Conservation (phyloP, 2,113 vertebrate species). For the Lophotis ruficrista region DNA sequence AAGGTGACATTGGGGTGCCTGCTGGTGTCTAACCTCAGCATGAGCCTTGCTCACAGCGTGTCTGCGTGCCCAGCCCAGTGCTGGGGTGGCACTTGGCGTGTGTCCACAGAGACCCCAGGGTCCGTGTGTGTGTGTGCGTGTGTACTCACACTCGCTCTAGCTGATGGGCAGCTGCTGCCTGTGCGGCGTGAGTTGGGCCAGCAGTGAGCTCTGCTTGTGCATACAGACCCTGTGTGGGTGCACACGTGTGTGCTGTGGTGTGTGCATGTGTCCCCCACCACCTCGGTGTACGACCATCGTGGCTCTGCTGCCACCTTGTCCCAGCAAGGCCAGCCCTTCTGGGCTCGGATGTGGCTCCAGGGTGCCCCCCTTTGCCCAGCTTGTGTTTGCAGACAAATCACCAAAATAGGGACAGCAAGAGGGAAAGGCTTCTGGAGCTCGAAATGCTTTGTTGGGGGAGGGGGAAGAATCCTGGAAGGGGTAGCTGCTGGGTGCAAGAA, state of each 20-base stretch:
- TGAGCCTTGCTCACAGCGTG: slow-evolving; percentile 14
- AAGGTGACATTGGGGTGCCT: slow-evolving; percentile 8
- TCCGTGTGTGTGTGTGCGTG: not conserved
- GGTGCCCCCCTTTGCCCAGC: not conserved
- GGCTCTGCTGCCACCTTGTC: not conserved
- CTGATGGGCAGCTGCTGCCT: not conserved
- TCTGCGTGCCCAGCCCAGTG: slow-evolving; percentile 2
- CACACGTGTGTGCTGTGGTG: not conserved
- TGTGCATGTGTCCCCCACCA: not conserved
- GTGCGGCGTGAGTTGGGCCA: accelerated
- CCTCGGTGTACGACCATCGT: not conserved
- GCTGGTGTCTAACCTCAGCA: slow-evolving; percentile 50
- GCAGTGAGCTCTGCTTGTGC: not conserved
- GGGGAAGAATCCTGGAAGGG: not conserved
- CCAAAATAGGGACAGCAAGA: accelerated
- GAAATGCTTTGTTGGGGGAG: not conserved
- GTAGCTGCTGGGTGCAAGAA: not conserved
- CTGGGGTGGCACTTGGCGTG: not conserved
- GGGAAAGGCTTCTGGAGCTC: not conserved
- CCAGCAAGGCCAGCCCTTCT: accelerated
- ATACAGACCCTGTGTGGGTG: not conserved
- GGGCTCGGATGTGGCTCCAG: accelerated
- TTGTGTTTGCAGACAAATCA: not conserved
- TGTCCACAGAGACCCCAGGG: not conserved
- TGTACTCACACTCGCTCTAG: slow-evolving; percentile 1